These are phyloP conservation scores for Muscicapa striata DNA, from an alignment of 2,797 vertebrate species.

Conservation along the genomic window DNA sequence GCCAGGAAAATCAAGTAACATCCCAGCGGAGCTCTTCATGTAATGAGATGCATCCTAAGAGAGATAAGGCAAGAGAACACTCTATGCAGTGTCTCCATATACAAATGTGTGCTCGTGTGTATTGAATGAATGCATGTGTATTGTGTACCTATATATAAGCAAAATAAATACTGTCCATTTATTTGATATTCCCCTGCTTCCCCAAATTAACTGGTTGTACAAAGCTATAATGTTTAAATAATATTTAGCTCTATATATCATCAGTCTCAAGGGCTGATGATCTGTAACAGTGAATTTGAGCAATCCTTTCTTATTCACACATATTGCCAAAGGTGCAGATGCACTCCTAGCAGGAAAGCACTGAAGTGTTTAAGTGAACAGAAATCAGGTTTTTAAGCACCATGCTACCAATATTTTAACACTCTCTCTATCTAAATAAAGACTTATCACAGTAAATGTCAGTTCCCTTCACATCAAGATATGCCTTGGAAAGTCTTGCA, in stretches of 20 bases:
- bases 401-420: slow-evolving; percentile 34
- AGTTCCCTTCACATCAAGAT: background rate
- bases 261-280: background rate
- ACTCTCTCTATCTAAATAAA: slow-evolving; percentile 34
- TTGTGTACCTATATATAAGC: background rate
- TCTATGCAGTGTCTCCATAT: background rate
- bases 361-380: slow-evolving; percentile 45
- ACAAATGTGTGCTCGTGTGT: background rate
- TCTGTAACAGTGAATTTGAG: background rate
- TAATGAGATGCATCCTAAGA: background rate
- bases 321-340: background rate
- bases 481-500: slow-evolving; percentile 2
- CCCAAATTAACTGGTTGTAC: background rate
- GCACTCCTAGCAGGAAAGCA: slow-evolving; percentile 9
- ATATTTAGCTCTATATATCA: background rate
- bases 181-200: background rate
- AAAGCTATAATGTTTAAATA: background rate
- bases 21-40: background rate
- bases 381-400: slow-evolving; percentile 34
- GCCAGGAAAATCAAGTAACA: background rate
- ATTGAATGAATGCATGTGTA: background rate
- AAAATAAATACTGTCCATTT: background rate
- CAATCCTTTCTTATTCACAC: background rate
- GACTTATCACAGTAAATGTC: slow-evolving; percentile 42
- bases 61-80: background rate